Conservation (phyloP, 2,888 invertebrate genomes). For the Lepidonotus clava region DNA sequence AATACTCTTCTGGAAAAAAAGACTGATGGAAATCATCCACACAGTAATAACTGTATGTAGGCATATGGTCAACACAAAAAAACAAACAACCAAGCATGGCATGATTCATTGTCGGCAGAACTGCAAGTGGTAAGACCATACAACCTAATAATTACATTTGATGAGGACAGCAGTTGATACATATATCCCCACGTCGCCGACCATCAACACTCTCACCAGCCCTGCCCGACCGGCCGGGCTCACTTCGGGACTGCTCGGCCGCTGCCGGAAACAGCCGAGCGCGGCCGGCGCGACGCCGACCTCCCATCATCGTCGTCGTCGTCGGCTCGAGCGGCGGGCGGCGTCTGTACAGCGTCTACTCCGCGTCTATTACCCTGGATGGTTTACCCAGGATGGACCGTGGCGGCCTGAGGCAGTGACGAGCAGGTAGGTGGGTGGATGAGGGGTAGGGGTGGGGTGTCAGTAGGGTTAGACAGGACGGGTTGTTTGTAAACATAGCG, state of each 20-base stretch:
- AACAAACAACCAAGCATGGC: no score
- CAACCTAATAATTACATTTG: neutral
- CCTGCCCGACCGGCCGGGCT: neutral
- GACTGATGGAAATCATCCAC: no score
- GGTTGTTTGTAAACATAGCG: constrained; percentile 18
- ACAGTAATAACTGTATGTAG: no score
- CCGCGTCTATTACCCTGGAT: neutral
- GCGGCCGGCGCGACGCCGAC: neutral
- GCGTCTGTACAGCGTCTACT: neutral
- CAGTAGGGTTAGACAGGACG: no score
- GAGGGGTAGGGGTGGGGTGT: neutral
- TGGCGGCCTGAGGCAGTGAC: neutral
- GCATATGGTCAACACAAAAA: no score
- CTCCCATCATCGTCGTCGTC: no score
- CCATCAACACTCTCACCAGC: neutral
- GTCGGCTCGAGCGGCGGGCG: no score
- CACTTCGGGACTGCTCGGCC: neutral
- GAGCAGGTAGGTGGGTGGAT: neutral
- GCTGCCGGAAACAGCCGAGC: neutral
- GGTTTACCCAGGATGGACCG: neutral
- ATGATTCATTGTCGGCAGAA: neutral
- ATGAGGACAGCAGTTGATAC: no score
- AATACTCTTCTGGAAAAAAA: no score
- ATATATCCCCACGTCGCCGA: neutral
- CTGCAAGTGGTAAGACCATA: neutral